Percentiles rank a stretch among this genome's conserved stretches.
Evolutionary conservation across 2,113 vertebrate genomes (phyloP).

Genomic region (Lynx canadensis): DNA sequence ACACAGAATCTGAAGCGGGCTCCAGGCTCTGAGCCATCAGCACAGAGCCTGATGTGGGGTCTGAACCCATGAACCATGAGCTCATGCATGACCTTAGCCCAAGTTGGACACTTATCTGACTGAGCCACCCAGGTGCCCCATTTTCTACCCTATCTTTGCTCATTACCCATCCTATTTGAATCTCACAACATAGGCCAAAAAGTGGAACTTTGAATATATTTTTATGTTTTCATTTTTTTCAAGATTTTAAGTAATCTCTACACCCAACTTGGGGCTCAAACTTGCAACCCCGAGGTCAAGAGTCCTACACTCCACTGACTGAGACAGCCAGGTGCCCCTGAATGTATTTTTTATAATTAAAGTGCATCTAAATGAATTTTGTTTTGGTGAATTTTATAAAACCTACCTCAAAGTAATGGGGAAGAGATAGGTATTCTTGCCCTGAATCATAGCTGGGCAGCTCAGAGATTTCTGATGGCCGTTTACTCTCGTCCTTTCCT

Average conservation of each 20-base stretch:
- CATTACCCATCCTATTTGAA: background rate
- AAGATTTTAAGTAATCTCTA: no score
- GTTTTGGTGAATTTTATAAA: background rate
- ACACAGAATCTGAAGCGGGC: no score
- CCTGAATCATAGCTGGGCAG: constrained; percentile 10
- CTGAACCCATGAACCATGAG: no score
- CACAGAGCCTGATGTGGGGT: no score
- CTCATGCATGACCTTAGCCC: no score
- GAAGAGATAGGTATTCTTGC: background rate
- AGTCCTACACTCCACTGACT: no score
- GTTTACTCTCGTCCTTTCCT: background rate
- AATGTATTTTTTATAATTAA: constrained; percentile 7
- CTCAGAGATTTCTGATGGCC: background rate
- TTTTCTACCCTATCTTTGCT: background rate
- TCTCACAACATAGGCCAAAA: background rate
- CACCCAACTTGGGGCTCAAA: no score
- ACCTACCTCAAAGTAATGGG: background rate
- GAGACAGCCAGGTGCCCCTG: no score
- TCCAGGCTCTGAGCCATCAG: no score
- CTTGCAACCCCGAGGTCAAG: no score
- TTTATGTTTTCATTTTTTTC: background rate
- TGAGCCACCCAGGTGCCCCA: no score
- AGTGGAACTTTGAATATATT: background rate
- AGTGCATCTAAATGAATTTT: constrained; percentile 28
- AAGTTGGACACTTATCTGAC: no score